Evolutionary conservation across 2,888 invertebrate species (phyloP), one percentile per base, ranked within the genome.

Genomic region (Pristionchus entomophagus): DNA sequence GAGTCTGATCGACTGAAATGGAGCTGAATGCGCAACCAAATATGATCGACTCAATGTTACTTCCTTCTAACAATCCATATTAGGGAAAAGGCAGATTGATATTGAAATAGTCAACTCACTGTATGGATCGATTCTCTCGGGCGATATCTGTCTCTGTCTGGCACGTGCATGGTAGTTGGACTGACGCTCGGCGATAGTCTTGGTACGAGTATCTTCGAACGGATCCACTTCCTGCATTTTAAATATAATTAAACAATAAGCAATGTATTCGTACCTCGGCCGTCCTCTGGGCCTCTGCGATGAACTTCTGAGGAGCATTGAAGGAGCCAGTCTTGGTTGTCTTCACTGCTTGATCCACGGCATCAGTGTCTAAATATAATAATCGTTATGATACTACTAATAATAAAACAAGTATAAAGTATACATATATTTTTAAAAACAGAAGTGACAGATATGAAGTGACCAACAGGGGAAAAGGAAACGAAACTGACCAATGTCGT

Each of bases 81-180:
- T 10, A 14, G 45, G 45, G 8, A 45, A 10, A 45, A 45, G 32
- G 29, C 69, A 32, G 2, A 80, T 8, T 35, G 19, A 53, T 12
- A 45, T 22, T n/a, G 53, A 69, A 86, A 69, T 0, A 19, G 22
- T 19, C 19, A 49, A 87, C 88, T 84, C 69, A 93, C 97, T 97
- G 95, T 99, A 99, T 53, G 97, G 97, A 95, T 99, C 99, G 90
- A 96, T 96, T 92, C 99, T 95, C 93, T 97, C 98, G 0, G 99
- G 99, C 6, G 99, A 99, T 93, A 99, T 97, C 88, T 96, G 92
- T 91, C 97, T 96, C 94, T 96, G 95, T 87, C 97, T 95, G 91
- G 97, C 95, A 92, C 96, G 96, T 92, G 96, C 96, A 86, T 97
- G 95, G 94, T 99, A 99, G 94, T 99, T 98, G 96, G 98, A 97